Conservation (phyloP, 2,888 invertebrate species). For the Stenchaetothrips biformis region DNA sequence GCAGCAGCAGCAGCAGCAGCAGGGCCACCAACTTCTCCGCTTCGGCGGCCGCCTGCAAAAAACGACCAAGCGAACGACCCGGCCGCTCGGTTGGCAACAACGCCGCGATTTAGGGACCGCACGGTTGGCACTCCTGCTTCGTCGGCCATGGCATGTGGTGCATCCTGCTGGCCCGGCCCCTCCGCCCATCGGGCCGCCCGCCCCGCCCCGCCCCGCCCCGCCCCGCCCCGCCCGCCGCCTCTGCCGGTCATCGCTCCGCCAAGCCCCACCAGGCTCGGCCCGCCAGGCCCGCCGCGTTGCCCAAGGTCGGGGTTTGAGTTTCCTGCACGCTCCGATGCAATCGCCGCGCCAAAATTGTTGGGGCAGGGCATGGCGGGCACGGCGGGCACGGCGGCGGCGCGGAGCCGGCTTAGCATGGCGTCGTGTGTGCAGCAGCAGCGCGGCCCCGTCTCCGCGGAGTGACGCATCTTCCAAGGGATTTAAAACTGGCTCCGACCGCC, state of each 20-base stretch:
- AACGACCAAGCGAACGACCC: neutral
- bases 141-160: constrained; percentile 22
- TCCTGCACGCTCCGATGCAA: constrained; percentile 20
- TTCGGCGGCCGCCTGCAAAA: neutral
- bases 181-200: neutral
- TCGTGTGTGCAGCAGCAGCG: neutral
- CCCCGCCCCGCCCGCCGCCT: neutral
- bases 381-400: neutral
- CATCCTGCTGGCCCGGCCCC: constrained; percentile 13
- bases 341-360: constrained; percentile 14
- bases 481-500: neutral
- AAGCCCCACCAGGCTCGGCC: neutral
- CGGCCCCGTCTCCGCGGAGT: too few relatives aligned
- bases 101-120: constrained; percentile 12
- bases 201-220: neutral
- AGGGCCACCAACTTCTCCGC: neutral
- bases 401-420: neutral
- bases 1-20: too few relatives aligned
- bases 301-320: constrained; percentile 24
- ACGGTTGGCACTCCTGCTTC: constrained; percentile 21
- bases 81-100: constrained; percentile 11
- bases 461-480: constrained; percentile 1
- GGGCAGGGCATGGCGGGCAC: neutral
- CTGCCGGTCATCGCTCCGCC: neutral
- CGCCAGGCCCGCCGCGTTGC: neutral